These are phyloP conservation scores for Pegoplata infirma DNA, from an alignment of 2,888 invertebrate species.

Conservation along the genomic window DNA sequence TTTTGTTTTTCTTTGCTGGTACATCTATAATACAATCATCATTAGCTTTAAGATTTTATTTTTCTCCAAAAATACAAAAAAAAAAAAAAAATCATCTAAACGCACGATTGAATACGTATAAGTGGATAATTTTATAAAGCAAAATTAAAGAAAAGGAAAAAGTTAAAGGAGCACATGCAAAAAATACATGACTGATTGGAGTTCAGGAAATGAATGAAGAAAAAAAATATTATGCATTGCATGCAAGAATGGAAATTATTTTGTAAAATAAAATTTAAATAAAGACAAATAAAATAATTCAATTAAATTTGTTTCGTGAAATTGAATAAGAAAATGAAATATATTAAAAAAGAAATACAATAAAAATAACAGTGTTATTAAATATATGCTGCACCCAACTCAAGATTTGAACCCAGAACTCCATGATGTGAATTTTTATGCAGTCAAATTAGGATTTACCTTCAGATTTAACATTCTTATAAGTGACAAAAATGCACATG, in stretches of 20 bases:
- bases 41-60: conserved; percentile 49
- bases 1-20: background rate
- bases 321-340: background rate
- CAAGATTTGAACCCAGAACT: no score
- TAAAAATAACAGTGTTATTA: no score
- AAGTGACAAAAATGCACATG: no score
- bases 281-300: conserved; percentile 37
- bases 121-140: conserved; percentile 61
- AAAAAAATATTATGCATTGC: conserved; percentile 12
- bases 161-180: background rate
- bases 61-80: no score
- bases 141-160: conserved; percentile 48
- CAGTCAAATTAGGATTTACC: no score
- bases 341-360: no score
- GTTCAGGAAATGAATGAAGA: conserved; percentile 21
- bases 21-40: conserved; percentile 41
- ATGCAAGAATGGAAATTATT: conserved; percentile 22
- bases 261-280: conserved; percentile 36
- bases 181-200: conserved; percentile 49
- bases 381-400: no score
- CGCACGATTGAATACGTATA: conserved; percentile 60
- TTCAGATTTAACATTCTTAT: no score
- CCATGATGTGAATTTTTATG: no score
- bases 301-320: conserved; percentile 41
- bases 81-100: conserved; percentile 36